A percentile compares a stretch with the other conserved stretches of the same genome.
These are phyloP conservation scores for Zaprionus obscuricornis DNA, from an alignment of 2,888 invertebrate genomes.

Conservation along the genomic window DNA sequence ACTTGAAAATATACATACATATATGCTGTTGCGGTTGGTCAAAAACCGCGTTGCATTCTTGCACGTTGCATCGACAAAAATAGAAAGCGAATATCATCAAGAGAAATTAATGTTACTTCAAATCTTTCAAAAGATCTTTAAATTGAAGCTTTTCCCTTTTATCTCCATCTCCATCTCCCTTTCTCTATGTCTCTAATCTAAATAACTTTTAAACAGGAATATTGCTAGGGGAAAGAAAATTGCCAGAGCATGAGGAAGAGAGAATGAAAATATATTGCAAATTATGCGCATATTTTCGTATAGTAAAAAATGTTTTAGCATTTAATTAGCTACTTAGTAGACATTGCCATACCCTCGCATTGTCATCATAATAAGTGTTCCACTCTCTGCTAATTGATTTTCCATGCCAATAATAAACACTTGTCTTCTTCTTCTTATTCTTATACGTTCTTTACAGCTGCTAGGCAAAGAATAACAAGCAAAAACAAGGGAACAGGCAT, in stretches of 20 bases:
- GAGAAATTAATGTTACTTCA: no score
- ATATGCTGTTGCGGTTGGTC: no score
- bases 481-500: constrained; percentile 1
- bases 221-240: no score
- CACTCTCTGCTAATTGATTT: constrained; percentile 67
- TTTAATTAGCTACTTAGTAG: constrained; percentile 48
- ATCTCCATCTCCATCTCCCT: background rate
- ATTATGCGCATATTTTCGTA: constrained; percentile 24
- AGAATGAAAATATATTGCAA: constrained; percentile 10
- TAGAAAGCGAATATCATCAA: no score
- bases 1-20: no score
- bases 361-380: constrained; percentile 23
- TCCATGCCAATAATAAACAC: constrained; percentile 64
- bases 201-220: no score
- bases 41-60: no score
- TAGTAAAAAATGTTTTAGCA: constrained; percentile 39
- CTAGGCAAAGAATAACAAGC: constrained; percentile 3
- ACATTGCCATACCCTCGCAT: background rate
- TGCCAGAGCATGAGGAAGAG: no score
- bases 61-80: no score
- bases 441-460: background rate
- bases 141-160: background rate
- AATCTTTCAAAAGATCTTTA: background rate
- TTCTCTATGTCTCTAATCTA: no score
- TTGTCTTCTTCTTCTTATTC: constrained; percentile 24